Percentiles rank a stretch among this genome's conserved stretches.
phyloP scores from a whole-genome alignment of 1,140 invertebrate genomes.

The Drosophila elegans region DNA sequence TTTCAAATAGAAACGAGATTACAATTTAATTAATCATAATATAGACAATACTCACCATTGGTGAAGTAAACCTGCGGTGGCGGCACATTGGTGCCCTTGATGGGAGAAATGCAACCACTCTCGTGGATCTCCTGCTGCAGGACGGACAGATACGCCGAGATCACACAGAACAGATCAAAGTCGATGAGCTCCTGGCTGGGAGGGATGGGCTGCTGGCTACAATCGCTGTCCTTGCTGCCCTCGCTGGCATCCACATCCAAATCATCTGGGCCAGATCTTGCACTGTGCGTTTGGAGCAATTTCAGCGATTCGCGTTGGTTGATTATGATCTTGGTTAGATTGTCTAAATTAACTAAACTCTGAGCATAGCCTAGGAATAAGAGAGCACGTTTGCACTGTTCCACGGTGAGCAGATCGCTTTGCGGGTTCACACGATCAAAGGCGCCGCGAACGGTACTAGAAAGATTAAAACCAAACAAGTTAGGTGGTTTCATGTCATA shows the following conservation, averaged over 20 bases:
- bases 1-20: too few relatives aligned
- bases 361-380: slow-evolving; percentile 84
- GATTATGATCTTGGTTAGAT: slow-evolving; percentile 82
- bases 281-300: slow-evolving; percentile 64
- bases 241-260: slow-evolving; percentile 7
- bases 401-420: slow-evolving; percentile 77
- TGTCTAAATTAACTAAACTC: slow-evolving; percentile 84
- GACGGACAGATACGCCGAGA: slow-evolving; percentile 83
- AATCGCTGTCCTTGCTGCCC: slow-evolving; percentile 5
- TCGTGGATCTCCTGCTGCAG: slow-evolving; percentile 84
- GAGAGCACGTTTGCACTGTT: slow-evolving; percentile 84
- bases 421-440: slow-evolving; percentile 83
- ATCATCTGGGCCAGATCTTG: slow-evolving; percentile 26
- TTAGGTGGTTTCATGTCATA: neutral
- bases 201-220: slow-evolving; percentile 14
- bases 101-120: slow-evolving; percentile 84
- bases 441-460: slow-evolving; percentile 81
- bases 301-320: slow-evolving; percentile 81
- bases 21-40: too few relatives aligned
- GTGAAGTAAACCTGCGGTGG: slow-evolving; percentile 84
- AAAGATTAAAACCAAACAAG: neutral
- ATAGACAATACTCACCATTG: slow-evolving; percentile 51
- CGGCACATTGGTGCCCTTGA: slow-evolving; percentile 84
- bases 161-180: slow-evolving; percentile 84
- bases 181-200: slow-evolving; percentile 68